Conservation (phyloP, 2,888 invertebrate species). For the Palloptera scutellata region DNA sequence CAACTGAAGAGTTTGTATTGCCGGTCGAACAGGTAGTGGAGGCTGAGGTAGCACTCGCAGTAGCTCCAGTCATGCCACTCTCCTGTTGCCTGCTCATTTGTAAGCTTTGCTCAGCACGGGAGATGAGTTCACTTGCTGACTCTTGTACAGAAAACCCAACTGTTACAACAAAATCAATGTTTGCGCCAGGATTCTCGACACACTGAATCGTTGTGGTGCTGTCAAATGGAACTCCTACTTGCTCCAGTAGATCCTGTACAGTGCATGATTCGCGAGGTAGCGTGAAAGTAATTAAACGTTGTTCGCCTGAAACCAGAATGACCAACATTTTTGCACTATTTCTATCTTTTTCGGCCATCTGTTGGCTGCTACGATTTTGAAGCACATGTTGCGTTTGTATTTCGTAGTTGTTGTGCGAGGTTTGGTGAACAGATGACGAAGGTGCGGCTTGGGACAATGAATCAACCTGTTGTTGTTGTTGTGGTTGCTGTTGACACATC, state of each 20-base stretch:
- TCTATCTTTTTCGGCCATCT: slow-evolving; percentile 58
- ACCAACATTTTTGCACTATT: slow-evolving; percentile 81
- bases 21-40: slow-evolving; percentile 16
- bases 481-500: slow-evolving; percentile 13
- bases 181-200: slow-evolving; percentile 76
- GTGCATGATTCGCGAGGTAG: slow-evolving; percentile 84
- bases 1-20: slow-evolving; percentile 23
- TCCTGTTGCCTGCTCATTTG: slow-evolving; percentile 60
- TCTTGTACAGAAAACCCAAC: slow-evolving; percentile 68
- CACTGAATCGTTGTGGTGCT: slow-evolving; percentile 77
- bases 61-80: slow-evolving; percentile 38
- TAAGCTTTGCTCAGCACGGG: slow-evolving; percentile 61
- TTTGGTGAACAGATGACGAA: slow-evolving; percentile 57
- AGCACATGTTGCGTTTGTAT: slow-evolving; percentile 65
- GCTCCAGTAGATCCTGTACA: slow-evolving; percentile 81
- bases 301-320: slow-evolving; percentile 78
- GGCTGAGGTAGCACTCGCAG: slow-evolving; percentile 33
- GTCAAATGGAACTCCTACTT: slow-evolving; percentile 76
- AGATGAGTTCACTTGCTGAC: slow-evolving; percentile 62
- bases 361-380: slow-evolving; percentile 57
- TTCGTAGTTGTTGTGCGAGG: slow-evolving; percentile 61
- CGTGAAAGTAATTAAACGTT: slow-evolving; percentile 82
- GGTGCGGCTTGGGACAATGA: slow-evolving; percentile 17
- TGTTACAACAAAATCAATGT: slow-evolving; percentile 82
- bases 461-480: slow-evolving; percentile 18